A percentile compares a stretch with the other conserved stretches of the same genome.
Conservation (phyloP, 2,113 vertebrate genomes). For the Spheniscus mendiculus region DNA sequence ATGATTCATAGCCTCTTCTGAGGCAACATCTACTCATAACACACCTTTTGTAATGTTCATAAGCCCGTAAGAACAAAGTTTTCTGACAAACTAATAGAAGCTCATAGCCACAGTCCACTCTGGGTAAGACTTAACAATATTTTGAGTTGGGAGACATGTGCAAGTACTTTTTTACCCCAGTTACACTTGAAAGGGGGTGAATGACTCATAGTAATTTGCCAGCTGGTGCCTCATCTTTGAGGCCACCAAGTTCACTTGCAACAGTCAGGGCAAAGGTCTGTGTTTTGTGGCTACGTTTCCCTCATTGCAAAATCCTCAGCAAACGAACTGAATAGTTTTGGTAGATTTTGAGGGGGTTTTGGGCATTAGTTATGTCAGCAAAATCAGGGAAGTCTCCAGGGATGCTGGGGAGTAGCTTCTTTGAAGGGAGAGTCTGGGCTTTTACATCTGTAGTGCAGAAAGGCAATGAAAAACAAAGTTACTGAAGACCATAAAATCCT, state of each 20-base stretch:
- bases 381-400: background rate
- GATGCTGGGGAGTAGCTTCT: background rate
- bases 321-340: background rate
- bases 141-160: background rate
- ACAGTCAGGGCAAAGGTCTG: background rate
- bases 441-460: background rate
- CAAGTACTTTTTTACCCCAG: background rate
- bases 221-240: background rate
- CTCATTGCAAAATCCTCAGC: background rate
- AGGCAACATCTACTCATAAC: background rate
- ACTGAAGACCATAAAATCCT: background rate
- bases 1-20: background rate
- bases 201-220: background rate
- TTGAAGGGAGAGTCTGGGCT: background rate
- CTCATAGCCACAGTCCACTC: background rate
- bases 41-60: background rate
- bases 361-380: background rate
- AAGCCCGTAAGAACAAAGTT: background rate
- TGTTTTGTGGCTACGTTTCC: background rate
- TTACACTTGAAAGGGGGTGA: background rate
- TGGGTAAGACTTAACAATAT: background rate
- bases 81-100: background rate
- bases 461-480: background rate
- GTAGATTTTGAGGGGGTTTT: background rate
- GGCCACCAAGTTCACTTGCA: background rate